These are phyloP conservation scores for Scelioninae gen. 1 DNA, from an alignment of 2,888 invertebrate genomes.

Conservation along the genomic window DNA sequence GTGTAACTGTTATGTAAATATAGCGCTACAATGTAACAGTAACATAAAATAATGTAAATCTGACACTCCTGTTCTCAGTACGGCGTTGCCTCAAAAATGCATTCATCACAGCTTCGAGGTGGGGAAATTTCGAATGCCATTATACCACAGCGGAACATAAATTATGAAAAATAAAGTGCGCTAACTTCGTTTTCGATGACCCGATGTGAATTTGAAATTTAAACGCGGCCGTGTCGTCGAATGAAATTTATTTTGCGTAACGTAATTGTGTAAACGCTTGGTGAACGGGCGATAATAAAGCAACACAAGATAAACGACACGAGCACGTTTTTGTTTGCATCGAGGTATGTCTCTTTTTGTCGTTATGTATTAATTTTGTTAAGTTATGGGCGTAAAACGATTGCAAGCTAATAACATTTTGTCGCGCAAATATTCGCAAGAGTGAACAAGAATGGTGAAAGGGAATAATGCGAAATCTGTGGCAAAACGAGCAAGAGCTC, in stretches of 20 bases:
- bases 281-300: conserved; percentile 12
- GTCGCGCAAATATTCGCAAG: conserved; percentile 21
- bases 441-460: not conserved
- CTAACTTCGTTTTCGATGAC: conserved; percentile 49
- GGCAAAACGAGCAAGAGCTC: conserved; percentile 31
- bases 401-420: conserved; percentile 13
- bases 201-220: conserved; percentile 44
- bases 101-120: conserved; percentile 45
- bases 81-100: conserved; percentile 48
- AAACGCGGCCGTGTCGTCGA: conserved; percentile 45
- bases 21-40: conserved; percentile 41
- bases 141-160: conserved; percentile 39
- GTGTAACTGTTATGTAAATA: conserved; percentile 63
- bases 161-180: conserved; percentile 61
- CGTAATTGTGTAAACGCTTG: conserved; percentile 16
- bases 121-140: conserved; percentile 33
- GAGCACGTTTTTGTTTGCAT: conserved; percentile 9
- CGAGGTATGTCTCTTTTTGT: not conserved
- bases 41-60: conserved; percentile 53
- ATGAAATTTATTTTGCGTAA: conserved; percentile 51
- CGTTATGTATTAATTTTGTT: conserved; percentile 27
- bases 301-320: conserved; percentile 4
- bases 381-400: not conserved
- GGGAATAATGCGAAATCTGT: not conserved
- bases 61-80: conserved; percentile 42